Evolutionary conservation across 2,888 invertebrate genomes (phyloP).

Genomic region (Apeira syringaria): DNA sequence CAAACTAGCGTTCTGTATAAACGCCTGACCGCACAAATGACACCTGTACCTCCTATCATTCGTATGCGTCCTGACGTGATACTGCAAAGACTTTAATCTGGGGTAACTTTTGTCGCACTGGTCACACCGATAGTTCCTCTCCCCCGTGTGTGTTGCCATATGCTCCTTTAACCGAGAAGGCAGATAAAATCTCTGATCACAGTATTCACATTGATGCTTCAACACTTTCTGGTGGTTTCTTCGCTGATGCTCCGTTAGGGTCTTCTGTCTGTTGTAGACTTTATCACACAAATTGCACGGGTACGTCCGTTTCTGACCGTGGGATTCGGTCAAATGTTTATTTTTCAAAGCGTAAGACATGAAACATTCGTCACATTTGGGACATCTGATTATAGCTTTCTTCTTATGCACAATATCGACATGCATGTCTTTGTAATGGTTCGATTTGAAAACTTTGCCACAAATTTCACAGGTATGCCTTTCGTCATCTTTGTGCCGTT

Average conservation of each 20-base stretch:
- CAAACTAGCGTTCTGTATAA: conserved; percentile 83
- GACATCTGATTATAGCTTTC: conserved; percentile 70
- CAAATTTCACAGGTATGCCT: conserved; percentile 78
- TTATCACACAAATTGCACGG: conserved; percentile 75
- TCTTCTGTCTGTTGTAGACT: conserved; percentile 72
- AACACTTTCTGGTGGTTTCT: conserved; percentile 73
- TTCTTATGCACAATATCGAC: conserved; percentile 74
- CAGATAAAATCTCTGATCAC: conserved; percentile 77
- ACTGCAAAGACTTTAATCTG: conserved; percentile 81
- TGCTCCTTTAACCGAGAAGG: conserved; percentile 75
- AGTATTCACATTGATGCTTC: conserved; percentile 80
- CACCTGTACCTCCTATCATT: conserved; percentile 83
- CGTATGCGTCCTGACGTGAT: conserved; percentile 84
- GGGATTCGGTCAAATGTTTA: conserved; percentile 69
- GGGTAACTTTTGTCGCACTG: conserved; percentile 85
- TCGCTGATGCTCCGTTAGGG: conserved; percentile 68
- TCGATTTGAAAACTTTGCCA: conserved; percentile 73
- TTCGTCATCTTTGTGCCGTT: conserved; percentile 76
- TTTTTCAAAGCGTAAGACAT: conserved; percentile 74
- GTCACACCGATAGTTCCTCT: conserved; percentile 82
- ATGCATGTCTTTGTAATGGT: conserved; percentile 75
- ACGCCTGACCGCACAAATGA: conserved; percentile 80
- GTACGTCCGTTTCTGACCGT: conserved; percentile 69
- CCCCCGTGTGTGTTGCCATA: conserved; percentile 80
- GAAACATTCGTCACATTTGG: conserved; percentile 71